Conservation (phyloP, 1,140 invertebrate genomes). For the Drosophila ananassae region DNA sequence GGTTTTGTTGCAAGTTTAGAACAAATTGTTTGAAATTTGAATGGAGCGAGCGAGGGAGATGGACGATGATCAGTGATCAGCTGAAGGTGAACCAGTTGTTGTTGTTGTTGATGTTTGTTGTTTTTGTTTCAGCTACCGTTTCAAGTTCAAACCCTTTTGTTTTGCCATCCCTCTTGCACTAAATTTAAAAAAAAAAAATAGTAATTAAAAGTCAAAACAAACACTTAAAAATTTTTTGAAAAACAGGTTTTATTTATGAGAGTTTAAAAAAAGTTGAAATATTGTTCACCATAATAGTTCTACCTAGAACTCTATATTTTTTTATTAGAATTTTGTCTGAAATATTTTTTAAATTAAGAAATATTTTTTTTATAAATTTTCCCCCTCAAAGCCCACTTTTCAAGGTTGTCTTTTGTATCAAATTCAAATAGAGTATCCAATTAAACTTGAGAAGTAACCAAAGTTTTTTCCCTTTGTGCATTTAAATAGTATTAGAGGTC, state of each 20-base stretch:
- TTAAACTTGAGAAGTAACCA: background rate
- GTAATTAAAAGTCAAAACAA: background rate
- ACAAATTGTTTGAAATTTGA: constrained; percentile 38
- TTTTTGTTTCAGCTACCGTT: constrained; percentile 22
- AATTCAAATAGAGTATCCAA: background rate
- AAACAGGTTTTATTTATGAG: background rate
- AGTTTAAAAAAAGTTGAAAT: too few relatives aligned
- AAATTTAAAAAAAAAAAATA: background rate
- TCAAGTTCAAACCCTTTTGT: constrained; percentile 37
- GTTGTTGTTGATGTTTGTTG: constrained; percentile 13
- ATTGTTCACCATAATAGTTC: too few relatives aligned
- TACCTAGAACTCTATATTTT: too few relatives aligned
- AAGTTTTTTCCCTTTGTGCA: background rate
- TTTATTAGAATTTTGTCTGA: too few relatives aligned
- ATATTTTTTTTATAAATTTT: too few relatives aligned
- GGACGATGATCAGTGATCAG: constrained; percentile 23
- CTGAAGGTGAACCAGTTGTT: constrained; percentile 50
- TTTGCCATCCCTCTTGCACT: background rate
- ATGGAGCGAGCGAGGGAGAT: constrained; percentile 33
- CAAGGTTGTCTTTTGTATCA: background rate
- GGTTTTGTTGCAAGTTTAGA: constrained; percentile 24
- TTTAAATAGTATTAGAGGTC: constrained; percentile 6
- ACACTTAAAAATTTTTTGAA: background rate
- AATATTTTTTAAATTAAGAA: too few relatives aligned
- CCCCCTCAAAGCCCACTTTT: background rate